Base-by-base conservation (phyloP, 2,113 vertebrate genomes). In the Eidolon helvum region DNA sequence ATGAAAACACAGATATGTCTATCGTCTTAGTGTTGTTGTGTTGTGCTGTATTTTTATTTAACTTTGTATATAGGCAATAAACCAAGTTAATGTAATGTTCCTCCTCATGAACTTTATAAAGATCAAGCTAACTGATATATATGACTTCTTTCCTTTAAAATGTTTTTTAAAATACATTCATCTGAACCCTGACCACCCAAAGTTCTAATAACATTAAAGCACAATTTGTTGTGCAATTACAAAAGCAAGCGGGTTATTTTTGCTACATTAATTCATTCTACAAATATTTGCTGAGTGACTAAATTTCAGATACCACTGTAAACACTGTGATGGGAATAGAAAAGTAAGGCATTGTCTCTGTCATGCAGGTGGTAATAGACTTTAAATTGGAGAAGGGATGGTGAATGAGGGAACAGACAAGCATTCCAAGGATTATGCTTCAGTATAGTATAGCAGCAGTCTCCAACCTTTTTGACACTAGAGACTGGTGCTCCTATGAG, bases 171-270 rank as follows among this genome's bases (percentile, higher is more conserved):
- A 96, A 79, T 77, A 61, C 18, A 45, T 66, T 24, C 86, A 79
- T 95, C 22, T 90, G 33, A 96, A 93, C 33, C 7, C n/a, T 14
- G 10, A 45, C 28, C n/a, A 59, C 18, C 35, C 14, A 87, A 28
- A n/a, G 35, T 35, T 93, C 35, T 94, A 96, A 84, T 55, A 94
- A 72, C 15, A 95, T 79, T 74, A 84, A 53, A 95, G 93, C 33
- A 74, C 24, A 94, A 87, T 82, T 88, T 79, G 33, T 83, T 69
- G 72, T 74, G 15, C 5, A 89, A 72, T 95, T 22, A 72, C 61
- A 7, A 95, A 92, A 89, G 59, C 18, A 78, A 80, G 82, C 40
- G 90, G 59, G 16, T 10, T 91, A 33, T 92, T 55, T 82, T 87
- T 33, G 22, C 50, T 78, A 18, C 50, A 83, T 83, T 95, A 86